These are phyloP conservation scores for Ophthalmolycus amberensis DNA, from an alignment of 2,113 vertebrate genomes.

Conservation along the genomic window DNA sequence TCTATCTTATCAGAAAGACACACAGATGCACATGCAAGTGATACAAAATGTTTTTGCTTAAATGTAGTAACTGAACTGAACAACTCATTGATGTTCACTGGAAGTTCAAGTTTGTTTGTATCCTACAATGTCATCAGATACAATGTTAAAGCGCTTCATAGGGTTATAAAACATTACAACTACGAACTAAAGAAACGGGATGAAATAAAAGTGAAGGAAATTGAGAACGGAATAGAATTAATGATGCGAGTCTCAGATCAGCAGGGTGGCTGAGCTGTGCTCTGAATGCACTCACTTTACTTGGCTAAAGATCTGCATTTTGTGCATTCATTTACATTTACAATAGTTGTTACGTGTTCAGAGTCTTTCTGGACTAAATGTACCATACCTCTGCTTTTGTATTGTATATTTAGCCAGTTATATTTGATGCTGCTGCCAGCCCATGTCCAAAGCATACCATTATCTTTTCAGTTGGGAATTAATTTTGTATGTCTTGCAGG, in stretches of 20 bases:
- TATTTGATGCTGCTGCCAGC: neutral
- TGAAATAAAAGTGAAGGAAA: neutral
- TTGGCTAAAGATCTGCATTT: neutral
- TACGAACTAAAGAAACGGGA: neutral
- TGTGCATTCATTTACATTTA: neutral
- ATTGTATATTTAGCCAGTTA: neutral
- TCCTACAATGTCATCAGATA: neutral
- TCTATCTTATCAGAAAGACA: neutral
- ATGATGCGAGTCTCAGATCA: neutral
- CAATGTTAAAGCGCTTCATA: neutral
- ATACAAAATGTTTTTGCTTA: slow-evolving; percentile 24
- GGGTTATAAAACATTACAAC: neutral
- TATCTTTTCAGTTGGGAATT: neutral
- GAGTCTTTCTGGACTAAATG: neutral
- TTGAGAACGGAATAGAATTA: neutral
- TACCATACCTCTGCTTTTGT: neutral
- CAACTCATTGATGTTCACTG: neutral
- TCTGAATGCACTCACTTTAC: neutral
- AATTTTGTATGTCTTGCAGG: neutral
- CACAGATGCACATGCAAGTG: neutral
- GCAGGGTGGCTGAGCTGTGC: neutral
- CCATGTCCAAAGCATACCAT: neutral
- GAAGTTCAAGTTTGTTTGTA: slow-evolving; percentile 23
- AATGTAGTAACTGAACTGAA: neutral
- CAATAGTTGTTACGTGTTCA: neutral